phyloP scores from a whole-genome alignment of 2,888 invertebrate species.

The Poecilus cupreus region DNA sequence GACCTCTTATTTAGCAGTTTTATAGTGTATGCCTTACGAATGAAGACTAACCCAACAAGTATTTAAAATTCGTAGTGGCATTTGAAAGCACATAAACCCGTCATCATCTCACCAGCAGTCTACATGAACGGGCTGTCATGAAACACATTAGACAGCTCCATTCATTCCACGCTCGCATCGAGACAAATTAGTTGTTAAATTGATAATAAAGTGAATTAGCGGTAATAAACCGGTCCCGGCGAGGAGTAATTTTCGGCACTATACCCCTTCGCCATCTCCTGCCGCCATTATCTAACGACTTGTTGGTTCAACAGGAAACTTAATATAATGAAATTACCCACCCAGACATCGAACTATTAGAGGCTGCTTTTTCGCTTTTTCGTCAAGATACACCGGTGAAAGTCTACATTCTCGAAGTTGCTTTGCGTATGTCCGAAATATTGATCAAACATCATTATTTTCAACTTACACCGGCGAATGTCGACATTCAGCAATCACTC shows the following conservation, averaged over 20 bases:
- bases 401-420: too few relatives aligned
- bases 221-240: constrained; percentile 50
- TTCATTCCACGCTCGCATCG: constrained; percentile 47
- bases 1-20: too few relatives aligned
- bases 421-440: too few relatives aligned
- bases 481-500: too few relatives aligned
- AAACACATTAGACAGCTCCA: constrained; percentile 19
- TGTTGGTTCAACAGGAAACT: constrained; percentile 58
- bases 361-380: too few relatives aligned
- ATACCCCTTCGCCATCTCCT: background rate
- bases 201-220: constrained; percentile 57
- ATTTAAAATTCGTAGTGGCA: background rate
- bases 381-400: too few relatives aligned
- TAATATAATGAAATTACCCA: constrained; percentile 52
- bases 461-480: too few relatives aligned
- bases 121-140: background rate
- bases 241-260: constrained; percentile 54
- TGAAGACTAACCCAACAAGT: background rate
- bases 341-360: constrained; percentile 34
- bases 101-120: background rate
- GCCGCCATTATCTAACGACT: constrained; percentile 49
- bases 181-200: constrained; percentile 58
- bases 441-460: too few relatives aligned
- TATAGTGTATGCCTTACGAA: too few relatives aligned
- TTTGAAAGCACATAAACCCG: background rate